Evolutionary conservation across 2,888 invertebrate species (phyloP), one percentile per base, ranked within the genome.

Genomic region (Heliconius aoede): DNA sequence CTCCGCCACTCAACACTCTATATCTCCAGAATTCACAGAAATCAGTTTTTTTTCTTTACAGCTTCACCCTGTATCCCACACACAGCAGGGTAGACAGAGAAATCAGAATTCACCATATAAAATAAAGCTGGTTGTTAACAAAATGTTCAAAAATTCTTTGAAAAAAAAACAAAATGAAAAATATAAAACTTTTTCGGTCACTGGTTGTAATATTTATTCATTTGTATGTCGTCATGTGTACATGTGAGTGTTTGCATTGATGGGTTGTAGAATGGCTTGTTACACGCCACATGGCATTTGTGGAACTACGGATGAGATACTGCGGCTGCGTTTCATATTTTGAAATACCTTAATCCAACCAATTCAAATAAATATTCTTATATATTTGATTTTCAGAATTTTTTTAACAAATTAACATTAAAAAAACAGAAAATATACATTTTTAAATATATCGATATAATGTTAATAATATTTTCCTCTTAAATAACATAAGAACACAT

Each of bases 221-320:
- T 62, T 32, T 28, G 18, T 9, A 21, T 30, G n/a, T n/a, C n/a
- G n/a, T n/a, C n/a, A 62, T 21, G 30, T 62, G 32, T 46, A 40
- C n/a, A 61, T 30, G 9, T 62, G 30, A 28, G 9, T 62, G 30
- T 62, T 30, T 21, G 62, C 62, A 64, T 64, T n/a, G 30, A 64
- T 64, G 18, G 32, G n/a, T 32, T 64, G 32, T n/a, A 32, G 32
- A 32, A 64, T 64, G 21, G 32, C 62, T 64, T 64, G 62, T 32
- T 32, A n/a, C 30, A 64, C 11, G 32, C 32, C 32, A 64, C 62
- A 32, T 64, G 32, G 30, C n/a, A 64, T 64, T 62, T 21, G 32
- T 32, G 9, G n/a, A 32, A 21, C 62, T 62, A 18, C 11, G 21
- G 32, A 32, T 30, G 30, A 32, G 11, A 30, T 64, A n/a, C 21